These are phyloP conservation scores for Macrotis lagotis DNA, from an alignment of 2,113 vertebrate genomes.

Conservation along the genomic window DNA sequence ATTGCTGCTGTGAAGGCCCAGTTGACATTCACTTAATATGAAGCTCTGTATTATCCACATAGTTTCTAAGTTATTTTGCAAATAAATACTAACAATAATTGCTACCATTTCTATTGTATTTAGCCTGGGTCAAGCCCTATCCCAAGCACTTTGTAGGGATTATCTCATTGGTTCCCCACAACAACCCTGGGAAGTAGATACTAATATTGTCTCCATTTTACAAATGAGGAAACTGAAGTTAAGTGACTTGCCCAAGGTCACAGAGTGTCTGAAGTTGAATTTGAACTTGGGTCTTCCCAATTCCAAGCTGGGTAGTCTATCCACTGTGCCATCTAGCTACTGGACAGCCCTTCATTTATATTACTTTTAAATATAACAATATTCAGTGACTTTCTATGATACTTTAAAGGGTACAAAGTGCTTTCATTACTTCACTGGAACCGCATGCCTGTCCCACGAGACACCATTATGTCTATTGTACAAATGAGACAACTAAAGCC, in stretches of 20 bases:
- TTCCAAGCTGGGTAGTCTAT: no score
- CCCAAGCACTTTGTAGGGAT: background rate
- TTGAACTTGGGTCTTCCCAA: background rate
- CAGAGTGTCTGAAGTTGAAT: background rate
- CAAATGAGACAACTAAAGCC: background rate
- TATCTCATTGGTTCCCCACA: background rate
- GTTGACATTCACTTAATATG: background rate
- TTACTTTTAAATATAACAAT: no score
- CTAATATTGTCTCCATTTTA: background rate
- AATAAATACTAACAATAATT: no score
- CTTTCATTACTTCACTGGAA: background rate
- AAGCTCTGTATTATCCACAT: background rate
- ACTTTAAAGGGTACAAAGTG: background rate
- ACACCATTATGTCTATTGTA: no score
- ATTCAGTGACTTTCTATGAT: background rate
- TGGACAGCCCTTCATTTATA: no score
- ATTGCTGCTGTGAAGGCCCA: background rate
- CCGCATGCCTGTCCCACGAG: no score
- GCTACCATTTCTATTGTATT: background rate
- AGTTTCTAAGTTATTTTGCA: no score
- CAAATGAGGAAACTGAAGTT: background rate
- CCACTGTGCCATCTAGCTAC: no score
- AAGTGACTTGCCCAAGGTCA: no score
- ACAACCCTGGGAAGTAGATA: no score
- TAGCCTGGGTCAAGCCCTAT: no score